Base-by-base conservation (phyloP, 2,797 vertebrate species). In the Amblyopsis hoosieri region DNA sequence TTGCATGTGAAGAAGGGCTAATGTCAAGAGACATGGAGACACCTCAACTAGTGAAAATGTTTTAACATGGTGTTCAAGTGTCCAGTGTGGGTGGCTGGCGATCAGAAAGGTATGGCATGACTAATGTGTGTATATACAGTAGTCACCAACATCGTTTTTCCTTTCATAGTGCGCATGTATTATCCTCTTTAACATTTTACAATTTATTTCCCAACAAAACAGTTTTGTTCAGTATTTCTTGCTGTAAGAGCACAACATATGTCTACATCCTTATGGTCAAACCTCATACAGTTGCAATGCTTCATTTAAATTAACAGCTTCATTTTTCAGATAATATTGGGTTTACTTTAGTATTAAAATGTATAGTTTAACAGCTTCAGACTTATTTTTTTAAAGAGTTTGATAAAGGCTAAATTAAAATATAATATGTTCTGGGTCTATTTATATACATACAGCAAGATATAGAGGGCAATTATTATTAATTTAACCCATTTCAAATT, bases 341-440 rank as follows among this genome's bases (percentile, higher is more conserved):
- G 37, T 80, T 81, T 83, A 71, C 63, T 67, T 76, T 69, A 71
- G 79, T 81, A 80, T 62, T 64, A 64, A 12, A 33, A 67, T 77
- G 76, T 60, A 60, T 56, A 66, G 69, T 71, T 59, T 66, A 64
- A 69, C 57, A 74, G 58, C 66, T 69, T 69, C 60, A 67, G 76
- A 67, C 68, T 63, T 72, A 72, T 78, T 80, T 74, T 81, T 77
- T 78, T 64, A 45, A 53, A 60, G 66, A 66, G 73, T 65, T 64
- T 60, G 60, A 68, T 60, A 7, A 49, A 66, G 53, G 45, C 62
- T 55, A 58, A 69, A 70, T 29, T 57, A 72, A 67, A 71, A 67
- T 55, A 49, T 67, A 47, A 47, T 71, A 60, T 64, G 55, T 54
- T 42, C 7, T 55, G 7, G 8, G 19, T 71, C 51, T 66, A 45